Base-by-base conservation (phyloP, 2,797 vertebrate species). In the Sebastes taczanowskii region DNA sequence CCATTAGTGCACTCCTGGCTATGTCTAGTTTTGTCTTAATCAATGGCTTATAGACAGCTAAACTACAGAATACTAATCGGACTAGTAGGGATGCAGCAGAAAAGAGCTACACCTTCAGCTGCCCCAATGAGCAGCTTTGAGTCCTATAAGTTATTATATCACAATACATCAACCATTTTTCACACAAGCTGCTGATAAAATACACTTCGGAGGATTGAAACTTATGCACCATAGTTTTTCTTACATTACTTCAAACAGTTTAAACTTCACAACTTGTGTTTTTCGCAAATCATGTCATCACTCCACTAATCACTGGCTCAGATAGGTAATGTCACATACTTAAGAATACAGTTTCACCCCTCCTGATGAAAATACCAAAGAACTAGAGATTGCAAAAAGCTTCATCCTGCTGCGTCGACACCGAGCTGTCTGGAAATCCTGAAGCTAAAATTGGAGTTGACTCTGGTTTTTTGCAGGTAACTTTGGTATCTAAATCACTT, bases 151-250 rank as follows among this genome's bases (percentile, higher is more conserved):
- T 90, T 89, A 90, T 89, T 86, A 91, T 86, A 88, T 84, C 89
- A 92, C 93, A 88, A 92, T 68, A 95, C 94, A 90, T 80, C 73
- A 42, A 92, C 82, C 82, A 90, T 86, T 90, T 91, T 88, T 89
- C 80, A 91, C 92, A 90, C 86, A 92, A 86, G 58, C 86, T 85
- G 78, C 89, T 79, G 82, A 87, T 91, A 88, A 92, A 90, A 87
- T 85, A 93, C 82, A 90, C 67, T 32, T 77, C n/a, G 62, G 84
- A 86, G 74, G 78, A 89, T 78, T 77, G 58, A 83, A 85, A 86
- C 67, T 10, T 86, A 78, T 58, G 69, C 77, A 90, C 82, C 78
- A 74, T 62, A 78, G 74, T 85, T 89, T 87, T 87, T 89, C 79
- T 87, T 72, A 91, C 86, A 71, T 86, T 85, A 93, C 88, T 92